Percentiles rank a stretch among this genome's conserved stretches.
phyloP scores from a whole-genome alignment of 2,113 vertebrate genomes.

The Cynocephalus volans region DNA sequence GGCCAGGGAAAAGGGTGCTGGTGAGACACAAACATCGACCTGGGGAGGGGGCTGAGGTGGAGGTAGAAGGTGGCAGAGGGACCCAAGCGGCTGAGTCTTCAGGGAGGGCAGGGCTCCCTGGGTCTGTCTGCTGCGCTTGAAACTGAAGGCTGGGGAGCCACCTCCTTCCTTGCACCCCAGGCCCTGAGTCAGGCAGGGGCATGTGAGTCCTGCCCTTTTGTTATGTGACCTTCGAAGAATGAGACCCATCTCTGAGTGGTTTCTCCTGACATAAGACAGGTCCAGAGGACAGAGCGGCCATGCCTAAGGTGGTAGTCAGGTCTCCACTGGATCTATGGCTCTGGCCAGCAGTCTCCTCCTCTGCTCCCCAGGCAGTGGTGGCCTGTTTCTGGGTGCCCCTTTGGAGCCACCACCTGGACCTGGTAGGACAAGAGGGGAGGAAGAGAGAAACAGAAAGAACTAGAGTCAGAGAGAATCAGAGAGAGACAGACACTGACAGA shows the following conservation, averaged over 20 bases:
- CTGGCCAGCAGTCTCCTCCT: not conserved
- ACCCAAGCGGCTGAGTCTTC: not conserved
- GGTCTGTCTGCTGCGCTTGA: not conserved
- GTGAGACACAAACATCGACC: not conserved
- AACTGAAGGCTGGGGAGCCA: not conserved
- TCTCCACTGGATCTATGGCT: not conserved
- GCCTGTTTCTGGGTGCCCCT: not conserved
- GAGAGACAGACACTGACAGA: not conserved
- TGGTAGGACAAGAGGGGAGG: not conserved
- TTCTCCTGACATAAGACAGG: not conserved
- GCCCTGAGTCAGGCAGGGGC: not conserved
- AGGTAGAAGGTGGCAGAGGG: constrained; percentile 55
- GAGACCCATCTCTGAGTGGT: constrained; percentile 19
- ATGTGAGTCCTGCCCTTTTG: not conserved
- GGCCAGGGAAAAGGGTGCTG: not conserved
- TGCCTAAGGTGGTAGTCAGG: not conserved
- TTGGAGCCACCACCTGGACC: not conserved
- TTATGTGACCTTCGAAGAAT: not conserved
- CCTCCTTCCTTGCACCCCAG: not conserved
- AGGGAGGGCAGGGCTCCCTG: not conserved
- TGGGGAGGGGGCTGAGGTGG: not conserved
- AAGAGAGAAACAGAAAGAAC: not conserved
- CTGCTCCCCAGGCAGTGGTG: not conserved
- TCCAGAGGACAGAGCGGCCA: not conserved
- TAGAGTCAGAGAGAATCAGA: not conserved